phyloP scores from a whole-genome alignment of 2,888 invertebrate species.

The Xanthostigma xanthostigma region DNA sequence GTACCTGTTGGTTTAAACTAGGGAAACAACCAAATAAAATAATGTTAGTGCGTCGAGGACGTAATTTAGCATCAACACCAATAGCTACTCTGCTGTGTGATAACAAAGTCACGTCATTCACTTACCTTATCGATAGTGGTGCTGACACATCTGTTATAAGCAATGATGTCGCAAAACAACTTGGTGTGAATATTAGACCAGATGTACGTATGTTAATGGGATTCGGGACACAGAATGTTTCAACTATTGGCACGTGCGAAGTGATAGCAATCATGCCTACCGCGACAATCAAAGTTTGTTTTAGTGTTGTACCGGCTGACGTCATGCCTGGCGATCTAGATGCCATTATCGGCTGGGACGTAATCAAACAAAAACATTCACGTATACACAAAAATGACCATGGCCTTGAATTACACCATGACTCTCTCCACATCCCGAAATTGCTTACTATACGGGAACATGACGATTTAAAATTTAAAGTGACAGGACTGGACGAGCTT shows the following conservation, averaged over 20 bases:
- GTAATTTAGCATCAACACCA: conserved; percentile 6
- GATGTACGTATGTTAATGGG: conserved; percentile 9
- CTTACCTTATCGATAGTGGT: conserved; percentile 13
- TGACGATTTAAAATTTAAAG: conserved; percentile 2
- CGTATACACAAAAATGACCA: conserved; percentile 1
- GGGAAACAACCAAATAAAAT: too few relatives aligned
- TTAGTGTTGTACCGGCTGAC: conserved; percentile 6
- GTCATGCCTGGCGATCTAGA: conserved; percentile 8
- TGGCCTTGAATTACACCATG: conserved; percentile 8
- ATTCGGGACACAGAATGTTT: conserved; percentile 9
- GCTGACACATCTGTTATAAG: conserved; percentile 12
- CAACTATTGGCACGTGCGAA: conserved; percentile 9
- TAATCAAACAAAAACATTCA: conserved; percentile 8
- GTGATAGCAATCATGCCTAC: conserved; percentile 9
- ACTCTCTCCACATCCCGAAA: background rate
- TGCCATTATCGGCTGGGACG: conserved; percentile 12
- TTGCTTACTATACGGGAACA: conserved; percentile 1
- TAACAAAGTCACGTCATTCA: conserved; percentile 5
- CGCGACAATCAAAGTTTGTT: conserved; percentile 10
- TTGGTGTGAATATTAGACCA: conserved; percentile 7
- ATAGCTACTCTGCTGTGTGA: conserved; percentile 11
- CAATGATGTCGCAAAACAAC: conserved; percentile 6
- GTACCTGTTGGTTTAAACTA: too few relatives aligned
- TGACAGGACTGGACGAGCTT: background rate
- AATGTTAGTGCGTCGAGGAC: too few relatives aligned